A percentile compares a stretch with the other conserved stretches of the same genome.
phyloP scores from a whole-genome alignment of 2,113 vertebrate species.

The Melanerpes aurifrons region DNA sequence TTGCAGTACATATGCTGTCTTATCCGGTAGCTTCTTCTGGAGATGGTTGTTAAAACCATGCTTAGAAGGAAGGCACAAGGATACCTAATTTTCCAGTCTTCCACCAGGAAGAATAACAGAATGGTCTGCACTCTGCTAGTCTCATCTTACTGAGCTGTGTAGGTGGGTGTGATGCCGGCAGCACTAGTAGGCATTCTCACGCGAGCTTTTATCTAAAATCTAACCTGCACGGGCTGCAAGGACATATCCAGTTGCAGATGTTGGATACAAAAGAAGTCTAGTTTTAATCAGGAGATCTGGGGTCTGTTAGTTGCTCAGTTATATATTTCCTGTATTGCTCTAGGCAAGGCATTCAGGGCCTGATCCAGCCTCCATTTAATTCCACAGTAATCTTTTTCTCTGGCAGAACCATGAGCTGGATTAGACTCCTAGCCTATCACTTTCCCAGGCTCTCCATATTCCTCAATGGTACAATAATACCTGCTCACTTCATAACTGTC shows the following conservation, averaged over 20 bases:
- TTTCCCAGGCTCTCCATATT: neutral
- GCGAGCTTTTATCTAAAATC: neutral
- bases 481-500: neutral
- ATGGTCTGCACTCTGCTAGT: neutral
- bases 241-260: slow-evolving; percentile 41
- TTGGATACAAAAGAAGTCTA: slow-evolving; percentile 18
- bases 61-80: neutral
- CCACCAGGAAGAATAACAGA: neutral
- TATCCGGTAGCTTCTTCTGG: neutral
- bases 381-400: neutral
- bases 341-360: slow-evolving; percentile 12
- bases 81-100: neutral
- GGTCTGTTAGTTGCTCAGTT: slow-evolving; percentile 41
- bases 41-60: neutral
- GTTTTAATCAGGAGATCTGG: slow-evolving; percentile 50
- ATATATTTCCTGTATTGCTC: slow-evolving; percentile 37
- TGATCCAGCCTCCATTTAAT: slow-evolving; percentile 9
- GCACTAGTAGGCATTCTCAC: neutral
- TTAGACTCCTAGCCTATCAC: neutral
- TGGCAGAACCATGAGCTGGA: neutral
- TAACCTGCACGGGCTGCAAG: neutral
- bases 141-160: neutral
- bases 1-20: neutral
- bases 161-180: neutral
- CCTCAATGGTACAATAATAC: neutral